These are phyloP conservation scores for Ommatoiulus sabulosus DNA, from an alignment of 2,888 invertebrate species.

Conservation along the genomic window DNA sequence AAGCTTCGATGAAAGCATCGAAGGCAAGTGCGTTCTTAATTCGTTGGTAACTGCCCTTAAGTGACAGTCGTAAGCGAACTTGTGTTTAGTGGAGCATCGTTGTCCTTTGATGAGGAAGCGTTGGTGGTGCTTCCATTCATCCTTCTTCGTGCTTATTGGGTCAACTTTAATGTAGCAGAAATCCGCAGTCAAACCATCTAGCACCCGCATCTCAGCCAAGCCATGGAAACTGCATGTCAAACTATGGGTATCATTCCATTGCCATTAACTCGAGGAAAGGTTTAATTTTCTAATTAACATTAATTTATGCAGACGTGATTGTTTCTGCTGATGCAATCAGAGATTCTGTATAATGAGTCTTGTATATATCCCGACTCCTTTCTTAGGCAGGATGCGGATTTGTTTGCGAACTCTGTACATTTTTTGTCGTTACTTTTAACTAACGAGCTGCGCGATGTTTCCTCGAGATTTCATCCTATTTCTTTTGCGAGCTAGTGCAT, in stretches of 20 bases:
- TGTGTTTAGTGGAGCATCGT: slow-evolving; percentile 1
- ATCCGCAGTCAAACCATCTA: not conserved
- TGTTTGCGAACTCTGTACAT: no score
- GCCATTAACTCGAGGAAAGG: not conserved
- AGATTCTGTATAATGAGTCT: not conserved
- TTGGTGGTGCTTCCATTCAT: not conserved
- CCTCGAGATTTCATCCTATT: no score
- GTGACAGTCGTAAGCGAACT: not conserved
- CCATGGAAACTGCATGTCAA: not conserved
- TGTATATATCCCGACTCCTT: not conserved
- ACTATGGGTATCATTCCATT: not conserved
- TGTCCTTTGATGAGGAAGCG: not conserved
- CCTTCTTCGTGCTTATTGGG: not conserved
- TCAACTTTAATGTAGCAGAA: slow-evolving; percentile 22
- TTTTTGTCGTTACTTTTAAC: no score
- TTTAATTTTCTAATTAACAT: slow-evolving; percentile 40
- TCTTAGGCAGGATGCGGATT: not conserved
- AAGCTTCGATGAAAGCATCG: slow-evolving; percentile 8
- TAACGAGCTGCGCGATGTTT: no score
- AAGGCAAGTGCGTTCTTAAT: not conserved
- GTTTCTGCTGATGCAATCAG: slow-evolving; percentile 10
- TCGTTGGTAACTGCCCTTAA: slow-evolving; percentile 11
- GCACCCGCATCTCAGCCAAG: not conserved
- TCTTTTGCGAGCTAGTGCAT: no score
- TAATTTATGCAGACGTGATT: not conserved